These are phyloP conservation scores for Oasisia sp. DNA, from an alignment of 2,888 invertebrate genomes.

Conservation along the genomic window DNA sequence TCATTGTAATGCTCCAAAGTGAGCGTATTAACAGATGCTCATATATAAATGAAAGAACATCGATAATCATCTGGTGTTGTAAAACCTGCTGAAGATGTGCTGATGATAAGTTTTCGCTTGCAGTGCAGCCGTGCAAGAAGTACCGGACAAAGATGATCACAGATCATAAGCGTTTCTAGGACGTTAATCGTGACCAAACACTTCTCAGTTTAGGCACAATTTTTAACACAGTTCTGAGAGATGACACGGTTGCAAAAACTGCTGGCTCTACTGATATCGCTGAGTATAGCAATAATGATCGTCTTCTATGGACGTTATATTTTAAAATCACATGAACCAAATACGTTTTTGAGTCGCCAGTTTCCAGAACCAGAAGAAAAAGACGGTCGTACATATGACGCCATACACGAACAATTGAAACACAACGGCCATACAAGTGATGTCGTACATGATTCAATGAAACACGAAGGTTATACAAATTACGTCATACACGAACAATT, in stretches of 20 bases:
- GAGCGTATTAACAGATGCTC: background rate
- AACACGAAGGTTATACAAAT: background rate
- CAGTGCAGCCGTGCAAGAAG: background rate
- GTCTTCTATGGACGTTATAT: background rate
- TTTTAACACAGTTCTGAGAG: background rate
- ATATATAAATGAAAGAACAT: background rate
- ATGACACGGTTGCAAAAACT: conserved; percentile 3
- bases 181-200: background rate
- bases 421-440: background rate
- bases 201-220: background rate
- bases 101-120: background rate
- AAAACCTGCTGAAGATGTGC: background rate
- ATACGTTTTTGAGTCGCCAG: background rate
- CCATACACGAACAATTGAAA: background rate
- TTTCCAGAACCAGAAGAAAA: background rate
- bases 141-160: background rate
- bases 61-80: background rate
- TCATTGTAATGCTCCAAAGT: too few relatives aligned
- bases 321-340: background rate
- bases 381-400: background rate
- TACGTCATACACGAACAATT: background rate
- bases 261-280: background rate
- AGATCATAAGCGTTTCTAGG: background rate
- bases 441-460: background rate
- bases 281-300: background rate